Evolutionary conservation across 2,113 vertebrate genomes (phyloP), one percentile per base, ranked within the genome.

Genomic region (Pseudorectes ferrugineus): DNA sequence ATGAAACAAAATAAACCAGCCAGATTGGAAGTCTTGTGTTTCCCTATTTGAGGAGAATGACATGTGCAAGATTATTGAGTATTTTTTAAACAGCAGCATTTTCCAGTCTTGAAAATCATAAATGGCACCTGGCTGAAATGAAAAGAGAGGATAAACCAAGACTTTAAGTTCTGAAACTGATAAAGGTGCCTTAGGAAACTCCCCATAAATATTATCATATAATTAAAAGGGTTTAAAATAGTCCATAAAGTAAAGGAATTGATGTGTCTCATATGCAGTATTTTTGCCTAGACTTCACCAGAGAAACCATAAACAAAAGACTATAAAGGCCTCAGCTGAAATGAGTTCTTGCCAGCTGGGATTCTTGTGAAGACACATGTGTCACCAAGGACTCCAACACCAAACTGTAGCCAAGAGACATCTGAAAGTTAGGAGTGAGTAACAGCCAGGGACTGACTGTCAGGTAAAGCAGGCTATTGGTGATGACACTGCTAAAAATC

Each of bases 191-290:
- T 96, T 74, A 61, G 62, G 71, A 94, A 96, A 89, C 79, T 93
- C 58, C 59, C 75, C 83, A 95, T 95, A 97, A 91, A 96, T 97
- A 98, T 97, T 89, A 97, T 77, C 38, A 84, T 92, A 96, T 94
- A 97, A 95, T 97, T 97, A 95, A 96, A 95, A 96, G 62, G 42
- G 63, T 93, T 97, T 97, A 96, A 97, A 94, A 76, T 92, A 80
- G 73, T 95, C 95, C 95, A 96, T 97, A 97, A 96, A 97, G 68
- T 74, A 88, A 89, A 93, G 95, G 74, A 91, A 97, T 91, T 97
- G 91, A 96, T 97, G 88, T 95, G 70, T 97, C 88, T 92, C 87
- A 94, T 93, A 95, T 96, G 94, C 85, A 96, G 66, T 96, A 97
- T 97, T 97, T 98, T 97, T 97, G 96, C 81, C 74, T 58, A 67